phyloP scores from a whole-genome alignment of 2,113 vertebrate genomes.

The Stercorarius parasiticus region DNA sequence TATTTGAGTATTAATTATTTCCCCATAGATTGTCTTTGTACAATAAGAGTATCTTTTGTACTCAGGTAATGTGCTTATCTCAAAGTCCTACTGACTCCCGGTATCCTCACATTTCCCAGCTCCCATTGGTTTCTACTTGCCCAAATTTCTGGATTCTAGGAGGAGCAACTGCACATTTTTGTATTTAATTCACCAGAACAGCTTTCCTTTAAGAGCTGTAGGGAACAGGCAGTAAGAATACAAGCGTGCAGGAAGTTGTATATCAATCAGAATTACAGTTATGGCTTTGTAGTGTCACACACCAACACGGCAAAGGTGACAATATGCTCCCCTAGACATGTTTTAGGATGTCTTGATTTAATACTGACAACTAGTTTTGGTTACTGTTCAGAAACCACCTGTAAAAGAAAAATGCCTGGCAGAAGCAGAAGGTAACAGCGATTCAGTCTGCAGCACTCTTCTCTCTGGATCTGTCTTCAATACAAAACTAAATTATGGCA shows the following conservation, averaged over 20 bases:
- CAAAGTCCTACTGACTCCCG: neutral
- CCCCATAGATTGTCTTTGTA: neutral
- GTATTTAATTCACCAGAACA: neutral
- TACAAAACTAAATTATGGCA: neutral
- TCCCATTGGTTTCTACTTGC: neutral
- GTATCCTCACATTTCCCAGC: neutral
- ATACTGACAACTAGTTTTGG: neutral
- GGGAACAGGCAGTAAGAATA: neutral
- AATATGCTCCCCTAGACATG: neutral
- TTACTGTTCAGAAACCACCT: neutral
- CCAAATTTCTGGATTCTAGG: neutral
- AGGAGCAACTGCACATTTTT: neutral
- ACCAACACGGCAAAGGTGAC: neutral
- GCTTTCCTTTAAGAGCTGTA: neutral
- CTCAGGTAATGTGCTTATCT: neutral
- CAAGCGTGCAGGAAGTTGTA: neutral
- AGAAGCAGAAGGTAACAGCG: neutral
- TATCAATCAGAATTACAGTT: neutral
- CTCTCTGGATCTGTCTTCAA: neutral
- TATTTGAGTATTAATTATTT: neutral
- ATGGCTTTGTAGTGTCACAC: neutral
- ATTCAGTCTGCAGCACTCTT: neutral
- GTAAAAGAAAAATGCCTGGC: neutral
- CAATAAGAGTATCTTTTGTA: no score
- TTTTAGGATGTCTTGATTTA: neutral